phyloP scores from a whole-genome alignment of 2,888 invertebrate genomes.

The Eurytoma californica region DNA sequence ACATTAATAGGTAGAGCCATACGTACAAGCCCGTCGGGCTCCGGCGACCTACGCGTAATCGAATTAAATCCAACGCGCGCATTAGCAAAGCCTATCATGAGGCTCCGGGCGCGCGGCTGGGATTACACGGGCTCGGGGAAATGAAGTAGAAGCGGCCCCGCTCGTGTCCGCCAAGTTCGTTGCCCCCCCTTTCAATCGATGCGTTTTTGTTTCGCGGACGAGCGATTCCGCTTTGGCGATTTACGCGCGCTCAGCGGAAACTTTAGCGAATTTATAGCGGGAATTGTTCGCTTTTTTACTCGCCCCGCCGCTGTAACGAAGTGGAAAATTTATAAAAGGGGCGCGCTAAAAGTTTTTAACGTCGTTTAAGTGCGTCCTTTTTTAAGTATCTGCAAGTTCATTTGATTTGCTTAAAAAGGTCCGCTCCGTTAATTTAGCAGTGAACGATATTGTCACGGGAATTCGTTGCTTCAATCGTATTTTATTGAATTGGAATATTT shows the following conservation, averaged over 20 bases:
- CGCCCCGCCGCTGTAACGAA: too few species aligned
- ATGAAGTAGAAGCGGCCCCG: slow-evolving; percentile 36
- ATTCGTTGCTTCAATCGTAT: too few species aligned
- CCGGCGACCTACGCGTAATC: slow-evolving; percentile 28
- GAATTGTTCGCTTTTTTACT: too few species aligned
- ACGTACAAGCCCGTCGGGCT: slow-evolving; percentile 2
- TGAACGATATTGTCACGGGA: too few species aligned
- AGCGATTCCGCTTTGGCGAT: neutral
- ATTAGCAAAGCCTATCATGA: slow-evolving; percentile 39
- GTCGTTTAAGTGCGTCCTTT: too few species aligned
- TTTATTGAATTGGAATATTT: too few species aligned
- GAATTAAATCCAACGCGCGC: slow-evolving; percentile 43
- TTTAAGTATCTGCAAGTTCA: too few species aligned
- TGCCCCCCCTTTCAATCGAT: slow-evolving; percentile 18
- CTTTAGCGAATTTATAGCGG: neutral
- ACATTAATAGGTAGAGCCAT: slow-evolving; percentile 9
- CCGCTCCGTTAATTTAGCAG: too few species aligned
- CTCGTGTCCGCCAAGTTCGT: neutral
- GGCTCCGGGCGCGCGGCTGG: slow-evolving; percentile 10
- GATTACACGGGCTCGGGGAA: slow-evolving; percentile 46
- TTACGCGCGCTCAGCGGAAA: neutral
- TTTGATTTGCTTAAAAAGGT: too few species aligned
- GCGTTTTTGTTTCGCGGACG: neutral
- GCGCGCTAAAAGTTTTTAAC: too few species aligned
- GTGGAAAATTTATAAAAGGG: too few species aligned